phyloP scores from a whole-genome alignment of 2,113 vertebrate genomes.

The Nibea albiflora region DNA sequence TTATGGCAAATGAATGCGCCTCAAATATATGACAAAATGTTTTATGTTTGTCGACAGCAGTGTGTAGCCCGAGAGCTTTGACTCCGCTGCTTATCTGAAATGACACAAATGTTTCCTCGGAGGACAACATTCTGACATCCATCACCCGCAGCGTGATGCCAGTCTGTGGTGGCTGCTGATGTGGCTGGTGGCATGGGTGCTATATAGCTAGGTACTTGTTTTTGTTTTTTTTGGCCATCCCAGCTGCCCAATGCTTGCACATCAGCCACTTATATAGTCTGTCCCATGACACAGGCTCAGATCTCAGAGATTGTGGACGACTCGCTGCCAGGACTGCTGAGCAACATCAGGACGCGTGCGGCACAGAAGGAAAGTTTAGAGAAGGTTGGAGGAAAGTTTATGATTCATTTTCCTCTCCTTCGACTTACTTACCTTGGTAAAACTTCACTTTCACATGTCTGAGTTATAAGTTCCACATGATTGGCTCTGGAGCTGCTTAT shows the following conservation, averaged over 20 bases:
- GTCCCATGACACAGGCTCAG: constrained; percentile 17
- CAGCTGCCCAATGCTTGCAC: constrained; percentile 28
- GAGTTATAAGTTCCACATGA: constrained; percentile 66
- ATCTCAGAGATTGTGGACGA: constrained; percentile 46
- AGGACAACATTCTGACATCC: constrained; percentile 40
- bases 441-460: constrained; percentile 52
- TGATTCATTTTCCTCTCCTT: constrained; percentile 38
- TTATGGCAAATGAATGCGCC: neutral
- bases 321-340: constrained; percentile 26
- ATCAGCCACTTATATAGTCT: constrained; percentile 5
- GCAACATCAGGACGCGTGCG: constrained; percentile 14
- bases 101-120: constrained; percentile 49
- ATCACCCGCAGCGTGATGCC: constrained; percentile 22
- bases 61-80: constrained; percentile 32
- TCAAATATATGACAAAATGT: constrained; percentile 8
- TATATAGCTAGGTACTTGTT: constrained; percentile 14
- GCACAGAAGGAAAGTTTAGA: constrained; percentile 32
- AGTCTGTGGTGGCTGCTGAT: constrained; percentile 26
- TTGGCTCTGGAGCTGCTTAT: constrained; percentile 68
- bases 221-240: constrained; percentile 7
- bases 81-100: constrained; percentile 43
- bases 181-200: constrained; percentile 28
- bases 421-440: constrained; percentile 42
- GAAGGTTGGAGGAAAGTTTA: constrained; percentile 51
- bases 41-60: constrained; percentile 28